Conservation (phyloP, 2,113 vertebrate species). For the Hydrolagus affinis region DNA sequence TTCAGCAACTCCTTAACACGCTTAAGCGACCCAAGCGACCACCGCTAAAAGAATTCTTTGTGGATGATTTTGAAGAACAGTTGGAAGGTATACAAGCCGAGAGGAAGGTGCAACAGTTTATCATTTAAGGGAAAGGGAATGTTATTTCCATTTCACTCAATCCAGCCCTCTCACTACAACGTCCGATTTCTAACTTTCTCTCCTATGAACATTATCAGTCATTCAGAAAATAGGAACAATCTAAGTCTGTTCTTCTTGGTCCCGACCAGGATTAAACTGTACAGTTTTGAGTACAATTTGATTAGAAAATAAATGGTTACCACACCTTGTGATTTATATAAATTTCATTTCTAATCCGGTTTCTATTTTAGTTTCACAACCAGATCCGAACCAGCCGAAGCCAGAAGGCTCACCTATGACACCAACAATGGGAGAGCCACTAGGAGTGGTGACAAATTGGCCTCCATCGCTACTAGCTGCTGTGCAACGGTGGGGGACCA, state of each 20-base stretch:
- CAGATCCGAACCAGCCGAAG: slow-evolving; percentile 86
- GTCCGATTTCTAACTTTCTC: not conserved
- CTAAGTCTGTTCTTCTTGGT: too few relatives aligned
- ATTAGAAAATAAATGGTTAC: not conserved
- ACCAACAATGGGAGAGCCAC: slow-evolving; percentile 69
- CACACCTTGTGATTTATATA: not conserved
- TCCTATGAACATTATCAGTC: too few relatives aligned
- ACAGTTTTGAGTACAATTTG: too few relatives aligned
- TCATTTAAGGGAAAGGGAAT: not conserved
- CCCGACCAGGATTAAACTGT: too few relatives aligned
- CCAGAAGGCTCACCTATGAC: slow-evolving; percentile 74
- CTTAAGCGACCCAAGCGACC: slow-evolving; percentile 90
- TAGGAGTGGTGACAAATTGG: slow-evolving; percentile 62
- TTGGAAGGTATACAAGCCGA: slow-evolving; percentile 68
- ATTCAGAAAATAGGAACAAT: too few relatives aligned
- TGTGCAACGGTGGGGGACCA: slow-evolving; percentile 78
- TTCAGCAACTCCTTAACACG: slow-evolving; percentile 92
- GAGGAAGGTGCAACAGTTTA: not conserved
- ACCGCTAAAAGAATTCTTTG: slow-evolving; percentile 84
- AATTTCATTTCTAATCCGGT: not conserved
- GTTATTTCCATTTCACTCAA: too few relatives aligned
- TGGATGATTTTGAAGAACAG: slow-evolving; percentile 89
- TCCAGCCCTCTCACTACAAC: too few relatives aligned
- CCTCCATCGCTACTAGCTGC: slow-evolving; percentile 72
- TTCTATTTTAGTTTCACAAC: slow-evolving; percentile 70